Base-by-base conservation (phyloP, 2,113 vertebrate species). In the Oreochromis niloticus region DNA sequence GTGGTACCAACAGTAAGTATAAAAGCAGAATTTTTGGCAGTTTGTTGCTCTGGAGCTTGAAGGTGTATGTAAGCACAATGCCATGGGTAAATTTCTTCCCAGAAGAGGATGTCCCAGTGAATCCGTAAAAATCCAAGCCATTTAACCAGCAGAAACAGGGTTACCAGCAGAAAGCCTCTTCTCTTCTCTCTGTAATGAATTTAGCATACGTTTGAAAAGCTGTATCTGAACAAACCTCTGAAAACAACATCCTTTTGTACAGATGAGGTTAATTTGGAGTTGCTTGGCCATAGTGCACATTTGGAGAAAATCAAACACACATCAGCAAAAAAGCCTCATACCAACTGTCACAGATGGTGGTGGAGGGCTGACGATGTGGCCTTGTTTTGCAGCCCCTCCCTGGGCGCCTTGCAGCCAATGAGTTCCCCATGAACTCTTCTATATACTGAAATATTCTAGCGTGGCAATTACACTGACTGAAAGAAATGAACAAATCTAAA, bases 391-490 rank as follows among this genome's bases (percentile, higher is more conserved):
- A 41, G 4, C 63, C 19, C 36, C 22, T 43, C 13, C 13, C 39
- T 46, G 39, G 13, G 8, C 2, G 1, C 5, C 39, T 71, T 10
- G 39, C 13, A 73, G n/a, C 12, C 39, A 46, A 13, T 46, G 7
- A 73, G 2, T 4, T 46, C 13, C 22, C 39, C 22, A 24, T 71
- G n/a, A 27, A 43, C 13, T 71, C n/a, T 9, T 43, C 7, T 71
- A 9, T 43, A 71, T 24, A 41, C 5, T 43, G 43, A 71, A 68
- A 39, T 68, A 39, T 68, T 68, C 34, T 68, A 36, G 34, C 22
- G 61, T 66, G 1, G 17, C 0, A 12, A 39, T n/a, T 66, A 66
- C 61, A 66, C 19, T 39, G 10, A 66, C 61, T 39, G 1, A 63
- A 11, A 63, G 30, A 63, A 36, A 63, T n/a, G 61, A 66, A 7